These are phyloP conservation scores for Dicentrarchus labrax DNA, from an alignment of 2,113 vertebrate genomes.

Conservation along the genomic window DNA sequence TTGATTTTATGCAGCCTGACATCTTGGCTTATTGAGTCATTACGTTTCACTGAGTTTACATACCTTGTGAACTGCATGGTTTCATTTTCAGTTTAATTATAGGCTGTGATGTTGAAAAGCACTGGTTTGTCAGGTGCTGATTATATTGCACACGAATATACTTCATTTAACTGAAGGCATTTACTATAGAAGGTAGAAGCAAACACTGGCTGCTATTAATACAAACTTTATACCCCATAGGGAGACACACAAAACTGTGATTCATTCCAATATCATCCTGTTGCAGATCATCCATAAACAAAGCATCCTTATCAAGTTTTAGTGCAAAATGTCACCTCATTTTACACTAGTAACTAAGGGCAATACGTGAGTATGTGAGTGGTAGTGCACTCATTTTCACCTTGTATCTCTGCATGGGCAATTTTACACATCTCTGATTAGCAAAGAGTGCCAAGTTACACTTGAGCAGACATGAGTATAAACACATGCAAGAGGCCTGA, in stretches of 20 bases:
- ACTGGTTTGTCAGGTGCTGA: neutral
- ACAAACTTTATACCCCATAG: neutral
- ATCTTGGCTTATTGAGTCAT: neutral
- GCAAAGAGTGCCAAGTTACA: conserved; percentile 20
- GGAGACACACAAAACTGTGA: neutral
- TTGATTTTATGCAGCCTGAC: neutral
- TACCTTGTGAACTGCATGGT: neutral
- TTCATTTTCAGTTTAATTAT: conserved; percentile 25
- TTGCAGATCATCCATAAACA: neutral
- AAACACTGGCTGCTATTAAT: neutral
- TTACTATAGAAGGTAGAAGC: neutral
- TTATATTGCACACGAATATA: neutral
- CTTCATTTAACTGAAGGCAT: conserved; percentile 12
- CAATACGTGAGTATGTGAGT: neutral
- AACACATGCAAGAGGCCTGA: conserved; percentile 12
- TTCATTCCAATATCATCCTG: neutral
- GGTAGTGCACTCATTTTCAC: conserved; percentile 5
- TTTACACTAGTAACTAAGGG: neutral
- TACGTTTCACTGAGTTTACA: conserved; percentile 7
- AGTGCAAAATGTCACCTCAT: neutral
- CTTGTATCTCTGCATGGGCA: conserved; percentile 26
- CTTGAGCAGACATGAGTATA: neutral
- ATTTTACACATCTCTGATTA: conserved; percentile 41
- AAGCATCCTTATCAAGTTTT: neutral
- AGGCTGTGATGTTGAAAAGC: neutral